Base-by-base conservation (phyloP, 2,888 invertebrate species). In the Scaptomyza cyrtandrae region DNA sequence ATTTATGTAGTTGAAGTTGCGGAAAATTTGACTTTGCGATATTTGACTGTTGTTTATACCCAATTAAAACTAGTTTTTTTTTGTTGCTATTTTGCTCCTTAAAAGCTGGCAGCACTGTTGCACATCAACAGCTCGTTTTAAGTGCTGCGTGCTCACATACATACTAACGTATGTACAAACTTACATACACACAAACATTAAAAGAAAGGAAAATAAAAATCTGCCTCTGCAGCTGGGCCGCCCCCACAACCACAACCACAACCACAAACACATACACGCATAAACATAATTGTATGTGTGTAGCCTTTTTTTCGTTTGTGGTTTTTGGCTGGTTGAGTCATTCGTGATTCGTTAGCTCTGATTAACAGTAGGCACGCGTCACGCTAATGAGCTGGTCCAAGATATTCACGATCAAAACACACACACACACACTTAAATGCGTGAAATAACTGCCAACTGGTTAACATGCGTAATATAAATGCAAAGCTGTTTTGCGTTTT, bases 321-420 rank as follows among this genome's bases (percentile, higher is more conserved):
- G 57, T 52, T 64, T 50, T 71, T 66, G 60, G 61, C 27, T 39
- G 46, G 82, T 65, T 85, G 82, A 82, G 72, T 79, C 85, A 82
- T 72, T 48, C 59, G 70, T 39, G 85, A 82, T 82, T 82, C 60
- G 71, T 64, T 70, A 70, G 52, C 60, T 85, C 75, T 82, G 86
- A 82, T 82, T 82, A 80, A 71, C 74, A 79, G 72, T 72, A 67
- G 71, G 78, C 84, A 72, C 80, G 80, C 85, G 85, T 85, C 85
- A 82, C 83, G 85, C 83, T 82, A 82, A 82, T 82, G 82, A 80
- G 72, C 63, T 70, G 61, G 46, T 56, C 50, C 68, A 49, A 57
- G 35, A 71, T 45, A 61, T 29, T 70, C 43, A 33, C 19, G 50
- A 66, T 62, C 50, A 52, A 50, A 41, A 56, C 29, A 54, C 19